phyloP scores from a whole-genome alignment of 2,113 vertebrate species.

The Piprites chloris region DNA sequence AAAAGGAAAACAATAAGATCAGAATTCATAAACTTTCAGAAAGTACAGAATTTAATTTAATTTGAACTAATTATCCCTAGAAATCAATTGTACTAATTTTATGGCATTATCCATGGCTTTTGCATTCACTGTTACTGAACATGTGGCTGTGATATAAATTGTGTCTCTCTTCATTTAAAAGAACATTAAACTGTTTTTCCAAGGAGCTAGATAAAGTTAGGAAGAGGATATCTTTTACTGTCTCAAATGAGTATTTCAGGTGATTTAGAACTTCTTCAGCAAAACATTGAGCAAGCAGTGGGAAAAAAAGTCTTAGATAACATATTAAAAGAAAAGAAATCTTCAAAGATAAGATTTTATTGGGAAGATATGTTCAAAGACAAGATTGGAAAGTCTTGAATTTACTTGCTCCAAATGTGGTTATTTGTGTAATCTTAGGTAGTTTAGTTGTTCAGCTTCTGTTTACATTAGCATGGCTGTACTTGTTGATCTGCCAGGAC shows the following conservation, averaged over 20 bases:
- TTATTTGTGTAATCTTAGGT: background rate
- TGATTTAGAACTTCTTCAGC: background rate
- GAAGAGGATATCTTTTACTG: background rate
- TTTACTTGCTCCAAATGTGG: background rate
- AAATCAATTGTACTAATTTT: background rate
- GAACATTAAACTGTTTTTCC: background rate
- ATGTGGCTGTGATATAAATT: background rate
- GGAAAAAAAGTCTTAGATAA: background rate
- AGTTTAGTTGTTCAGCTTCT: background rate
- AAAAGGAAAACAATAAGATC: background rate
- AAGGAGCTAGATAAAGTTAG: background rate
- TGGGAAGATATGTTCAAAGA: background rate
- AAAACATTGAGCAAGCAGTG: fast-evolving
- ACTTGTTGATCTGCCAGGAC: background rate
- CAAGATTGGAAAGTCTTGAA: background rate
- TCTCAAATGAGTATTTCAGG: background rate
- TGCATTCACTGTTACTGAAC: background rate
- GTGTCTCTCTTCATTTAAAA: background rate
- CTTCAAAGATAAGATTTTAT: background rate
- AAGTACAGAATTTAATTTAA: background rate
- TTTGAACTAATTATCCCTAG: background rate
- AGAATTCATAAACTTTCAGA: background rate
- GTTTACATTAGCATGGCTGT: background rate
- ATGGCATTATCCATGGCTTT: background rate
- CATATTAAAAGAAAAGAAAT: background rate